These are phyloP conservation scores for Drosophila yooni DNA, from an alignment of 2,888 invertebrate genomes.

Conservation along the genomic window DNA sequence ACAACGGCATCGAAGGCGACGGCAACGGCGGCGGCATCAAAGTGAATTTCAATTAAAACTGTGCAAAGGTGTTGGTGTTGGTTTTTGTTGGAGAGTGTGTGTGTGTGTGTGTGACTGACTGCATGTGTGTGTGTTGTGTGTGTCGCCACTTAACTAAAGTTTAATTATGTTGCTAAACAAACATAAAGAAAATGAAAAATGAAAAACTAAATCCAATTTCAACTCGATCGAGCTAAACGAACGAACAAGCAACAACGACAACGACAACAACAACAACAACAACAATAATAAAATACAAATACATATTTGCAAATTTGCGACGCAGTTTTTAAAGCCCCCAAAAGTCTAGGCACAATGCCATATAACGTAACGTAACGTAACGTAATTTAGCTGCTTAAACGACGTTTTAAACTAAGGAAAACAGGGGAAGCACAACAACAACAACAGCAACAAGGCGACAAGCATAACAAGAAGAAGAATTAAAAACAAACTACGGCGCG, in stretches of 20 bases:
- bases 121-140: conserved; percentile 29
- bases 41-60: conserved; percentile 66
- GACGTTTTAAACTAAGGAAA: conserved; percentile 47
- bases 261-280: conserved; percentile 21
- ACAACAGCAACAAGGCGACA: conserved; percentile 25
- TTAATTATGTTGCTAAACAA: conserved; percentile 68
- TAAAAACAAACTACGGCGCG: conserved; percentile 73
- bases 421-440: conserved; percentile 23
- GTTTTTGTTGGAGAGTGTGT: conserved; percentile 25
- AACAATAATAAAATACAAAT: conserved; percentile 31
- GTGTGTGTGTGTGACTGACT: conserved; percentile 24
- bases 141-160: conserved; percentile 63
- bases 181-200: conserved; percentile 49
- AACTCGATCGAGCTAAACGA: conserved; percentile 44
- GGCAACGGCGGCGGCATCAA: conserved; percentile 55
- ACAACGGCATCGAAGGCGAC: conserved; percentile 20
- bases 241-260: conserved; percentile 25
- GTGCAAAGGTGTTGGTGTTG: conserved; percentile 63
- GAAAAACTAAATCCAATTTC: conserved; percentile 52
- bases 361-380: conserved; percentile 22
- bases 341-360: conserved; percentile 39
- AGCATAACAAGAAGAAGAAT: conserved; percentile 51
- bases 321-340: conserved; percentile 65
- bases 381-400: conserved; percentile 59
- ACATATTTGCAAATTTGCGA: conserved; percentile 62